These are phyloP conservation scores for Leuctra nigra DNA, from an alignment of 2,888 invertebrate genomes.

Conservation along the genomic window DNA sequence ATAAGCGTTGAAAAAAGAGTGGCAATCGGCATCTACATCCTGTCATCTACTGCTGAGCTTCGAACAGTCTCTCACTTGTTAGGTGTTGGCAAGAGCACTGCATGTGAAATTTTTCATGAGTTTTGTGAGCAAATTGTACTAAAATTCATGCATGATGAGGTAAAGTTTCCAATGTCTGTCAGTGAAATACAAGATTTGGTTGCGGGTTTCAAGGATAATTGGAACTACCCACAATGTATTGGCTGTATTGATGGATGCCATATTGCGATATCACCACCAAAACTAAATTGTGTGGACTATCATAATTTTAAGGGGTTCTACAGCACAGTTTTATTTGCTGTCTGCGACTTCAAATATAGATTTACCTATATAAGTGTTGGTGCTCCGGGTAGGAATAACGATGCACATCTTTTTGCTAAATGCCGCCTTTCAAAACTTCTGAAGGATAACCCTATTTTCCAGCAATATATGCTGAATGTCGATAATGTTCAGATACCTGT, in stretches of 20 bases:
- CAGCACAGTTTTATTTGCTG: not conserved
- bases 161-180: conserved; percentile 14
- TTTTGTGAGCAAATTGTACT: conserved; percentile 17
- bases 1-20: conserved; percentile 16
- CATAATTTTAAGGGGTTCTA: not conserved
- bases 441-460: not conserved
- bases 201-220: conserved; percentile 15
- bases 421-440: not conserved
- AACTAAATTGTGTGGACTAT: not conserved
- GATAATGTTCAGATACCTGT: not conserved
- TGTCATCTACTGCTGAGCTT: conserved; percentile 18
- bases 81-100: conserved; percentile 19
- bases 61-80: conserved; percentile 16
- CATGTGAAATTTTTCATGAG: conserved; percentile 9
- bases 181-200: conserved; percentile 1
- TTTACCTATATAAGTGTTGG: not conserved
- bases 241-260: conserved; percentile 19
- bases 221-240: conserved; percentile 19
- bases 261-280: conserved; percentile 10
- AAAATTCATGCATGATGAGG: not conserved
- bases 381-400: not conserved
- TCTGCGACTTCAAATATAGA: not conserved
- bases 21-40: conserved; percentile 9
- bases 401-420: not conserved
- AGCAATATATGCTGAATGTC: not conserved